Evolutionary conservation across 2,888 invertebrate genomes (phyloP).

Genomic region (Aspidiotus destructor): DNA sequence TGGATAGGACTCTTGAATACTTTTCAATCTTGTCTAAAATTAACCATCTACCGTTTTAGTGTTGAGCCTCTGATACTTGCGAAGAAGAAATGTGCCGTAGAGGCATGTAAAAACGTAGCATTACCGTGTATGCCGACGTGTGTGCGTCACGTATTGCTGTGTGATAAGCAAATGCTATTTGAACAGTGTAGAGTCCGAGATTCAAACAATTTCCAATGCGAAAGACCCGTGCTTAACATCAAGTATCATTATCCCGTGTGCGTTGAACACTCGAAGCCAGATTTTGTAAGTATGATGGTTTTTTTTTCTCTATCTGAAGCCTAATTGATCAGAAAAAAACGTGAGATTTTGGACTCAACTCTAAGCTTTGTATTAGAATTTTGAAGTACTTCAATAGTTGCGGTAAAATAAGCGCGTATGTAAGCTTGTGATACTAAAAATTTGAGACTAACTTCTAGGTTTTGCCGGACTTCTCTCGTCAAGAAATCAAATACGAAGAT

Average conservation of each 20-base stretch:
- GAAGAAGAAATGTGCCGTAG: conserved; percentile 24
- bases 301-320: not conserved
- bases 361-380: too few relatives aligned
- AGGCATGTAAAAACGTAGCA: conserved; percentile 23
- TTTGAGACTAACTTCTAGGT: not conserved
- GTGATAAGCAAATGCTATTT: conserved; percentile 24
- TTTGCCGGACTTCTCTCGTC: conserved; percentile 24
- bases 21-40: too few relatives aligned
- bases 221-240: conserved; percentile 25
- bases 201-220: conserved; percentile 19
- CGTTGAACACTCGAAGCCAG: conserved; percentile 24
- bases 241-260: conserved; percentile 25
- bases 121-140: conserved; percentile 28
- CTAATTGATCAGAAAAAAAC: too few relatives aligned
- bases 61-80: conserved; percentile 17
- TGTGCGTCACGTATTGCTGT: conserved; percentile 24
- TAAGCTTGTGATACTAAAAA: too few relatives aligned
- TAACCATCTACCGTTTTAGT: not conserved
- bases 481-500: conserved; percentile 24
- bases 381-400: too few relatives aligned
- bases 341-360: too few relatives aligned
- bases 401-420: too few relatives aligned
- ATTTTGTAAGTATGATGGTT: conserved; percentile 8
- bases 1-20: too few relatives aligned
- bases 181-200: conserved; percentile 25